phyloP scores from a whole-genome alignment of 2,797 vertebrate genomes.

The Trachurus trachurus region DNA sequence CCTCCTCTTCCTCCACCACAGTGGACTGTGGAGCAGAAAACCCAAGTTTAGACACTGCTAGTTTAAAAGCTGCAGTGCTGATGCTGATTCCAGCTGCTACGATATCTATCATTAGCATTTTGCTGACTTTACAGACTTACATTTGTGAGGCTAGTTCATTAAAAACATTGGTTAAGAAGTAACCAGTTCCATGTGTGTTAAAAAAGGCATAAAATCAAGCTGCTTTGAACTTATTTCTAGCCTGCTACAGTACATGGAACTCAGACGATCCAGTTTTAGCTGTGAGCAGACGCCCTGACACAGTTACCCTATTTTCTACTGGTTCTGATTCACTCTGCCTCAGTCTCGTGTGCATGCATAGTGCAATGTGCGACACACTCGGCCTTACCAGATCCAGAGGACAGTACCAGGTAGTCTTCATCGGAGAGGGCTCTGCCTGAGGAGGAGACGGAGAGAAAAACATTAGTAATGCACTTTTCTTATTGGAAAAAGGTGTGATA shows the following conservation, averaged over 20 bases:
- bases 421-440: slow-evolving; percentile 83
- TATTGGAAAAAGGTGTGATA: neutral
- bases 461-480: neutral
- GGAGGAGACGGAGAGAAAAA: slow-evolving; percentile 29
- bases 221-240: slow-evolving; percentile 40
- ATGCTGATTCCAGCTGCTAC: neutral
- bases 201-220: slow-evolving; percentile 18
- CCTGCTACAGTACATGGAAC: slow-evolving; percentile 15
- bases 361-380: neutral
- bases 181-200: slow-evolving; percentile 1
- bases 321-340: slow-evolving; percentile 32
- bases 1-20: slow-evolving; percentile 88
- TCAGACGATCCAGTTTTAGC: slow-evolving; percentile 39
- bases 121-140: neutral
- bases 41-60: neutral
- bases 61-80: neutral
- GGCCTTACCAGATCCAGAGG: slow-evolving; percentile 85
- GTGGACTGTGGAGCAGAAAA: slow-evolving; percentile 74
- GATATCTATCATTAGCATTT: neutral
- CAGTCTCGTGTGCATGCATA: neutral
- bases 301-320: slow-evolving; percentile 47
- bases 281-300: slow-evolving; percentile 55
- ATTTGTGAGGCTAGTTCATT: neutral
- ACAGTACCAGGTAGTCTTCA: slow-evolving; percentile 91
- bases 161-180: neutral